These are phyloP conservation scores for Serinus canaria DNA, from an alignment of 2,113 vertebrate species.

Conservation along the genomic window DNA sequence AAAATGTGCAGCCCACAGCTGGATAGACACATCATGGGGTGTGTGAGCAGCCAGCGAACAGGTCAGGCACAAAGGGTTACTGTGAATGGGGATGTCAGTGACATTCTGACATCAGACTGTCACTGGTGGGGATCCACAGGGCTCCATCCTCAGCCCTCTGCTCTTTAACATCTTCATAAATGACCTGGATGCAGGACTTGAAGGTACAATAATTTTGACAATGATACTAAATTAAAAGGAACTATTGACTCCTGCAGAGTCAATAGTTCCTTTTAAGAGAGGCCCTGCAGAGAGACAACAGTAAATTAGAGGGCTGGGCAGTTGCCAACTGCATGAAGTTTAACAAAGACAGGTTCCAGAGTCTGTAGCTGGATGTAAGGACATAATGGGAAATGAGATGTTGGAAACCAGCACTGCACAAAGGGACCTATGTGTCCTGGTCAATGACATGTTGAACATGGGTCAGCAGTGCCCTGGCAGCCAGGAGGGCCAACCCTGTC, in stretches of 20 bases:
- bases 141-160: accelerated
- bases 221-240: not conserved
- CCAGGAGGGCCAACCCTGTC: not conserved
- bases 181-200: accelerated
- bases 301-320: not conserved
- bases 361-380: not conserved
- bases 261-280: too few species aligned
- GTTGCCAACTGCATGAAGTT: not conserved
- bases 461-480: not conserved
- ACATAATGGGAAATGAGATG: too few species aligned
- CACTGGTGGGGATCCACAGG: not conserved
- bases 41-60: accelerated
- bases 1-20: not conserved
- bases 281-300: not conserved
- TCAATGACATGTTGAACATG: accelerated
- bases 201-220: not conserved
- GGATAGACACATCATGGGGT: accelerated
- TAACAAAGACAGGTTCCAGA: not conserved
- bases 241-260: not conserved
- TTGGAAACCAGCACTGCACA: not conserved
- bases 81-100: not conserved
- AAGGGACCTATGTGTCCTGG: too few species aligned
- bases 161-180: not conserved
- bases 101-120: too few species aligned
- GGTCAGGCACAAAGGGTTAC: not conserved